Percentiles rank a stretch among this genome's conserved stretches.
These are phyloP conservation scores for Calliscelio sp. DNA, from an alignment of 2,888 invertebrate genomes.

Conservation along the genomic window DNA sequence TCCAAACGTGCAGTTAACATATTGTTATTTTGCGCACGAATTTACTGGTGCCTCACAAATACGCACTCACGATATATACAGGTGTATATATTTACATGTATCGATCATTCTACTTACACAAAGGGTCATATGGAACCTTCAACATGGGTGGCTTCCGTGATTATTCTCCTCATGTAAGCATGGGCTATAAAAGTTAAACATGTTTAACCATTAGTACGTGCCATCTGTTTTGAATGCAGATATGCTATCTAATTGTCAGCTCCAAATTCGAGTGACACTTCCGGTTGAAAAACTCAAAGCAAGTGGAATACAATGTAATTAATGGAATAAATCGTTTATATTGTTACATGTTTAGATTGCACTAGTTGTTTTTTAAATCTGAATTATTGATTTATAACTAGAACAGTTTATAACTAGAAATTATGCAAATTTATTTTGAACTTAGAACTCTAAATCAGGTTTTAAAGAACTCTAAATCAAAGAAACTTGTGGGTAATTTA, in stretches of 20 bases:
- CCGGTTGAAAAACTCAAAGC: slow-evolving; percentile 45
- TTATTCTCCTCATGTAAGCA: slow-evolving; percentile 84
- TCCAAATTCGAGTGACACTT: slow-evolving; percentile 61
- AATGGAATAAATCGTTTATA: too few relatives aligned
- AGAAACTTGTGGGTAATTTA: too few relatives aligned
- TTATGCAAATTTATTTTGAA: too few relatives aligned
- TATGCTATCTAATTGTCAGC: slow-evolving; percentile 75
- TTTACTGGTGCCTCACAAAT: slow-evolving; percentile 50
- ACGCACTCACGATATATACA: slow-evolving; percentile 41
- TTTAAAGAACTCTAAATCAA: too few relatives aligned
- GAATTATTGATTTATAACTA: too few relatives aligned
- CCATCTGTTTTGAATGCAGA: slow-evolving; percentile 76
- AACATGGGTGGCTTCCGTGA: slow-evolving; percentile 82
- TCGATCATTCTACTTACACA: slow-evolving; percentile 65
- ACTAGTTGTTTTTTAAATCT: too few relatives aligned
- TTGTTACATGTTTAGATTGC: too few relatives aligned
- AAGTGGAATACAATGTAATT: too few relatives aligned
- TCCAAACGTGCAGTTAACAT: neutral
- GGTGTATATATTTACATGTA: slow-evolving; percentile 63
- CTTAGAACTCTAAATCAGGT: too few relatives aligned
- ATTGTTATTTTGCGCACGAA: slow-evolving; percentile 61
- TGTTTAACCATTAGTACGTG: slow-evolving; percentile 82
- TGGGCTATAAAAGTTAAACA: slow-evolving; percentile 83
- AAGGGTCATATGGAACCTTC: slow-evolving; percentile 68
- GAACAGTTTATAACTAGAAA: too few relatives aligned